Evolutionary conservation across 2,888 invertebrate genomes (phyloP).

Genomic region (Plutella xylostella): DNA sequence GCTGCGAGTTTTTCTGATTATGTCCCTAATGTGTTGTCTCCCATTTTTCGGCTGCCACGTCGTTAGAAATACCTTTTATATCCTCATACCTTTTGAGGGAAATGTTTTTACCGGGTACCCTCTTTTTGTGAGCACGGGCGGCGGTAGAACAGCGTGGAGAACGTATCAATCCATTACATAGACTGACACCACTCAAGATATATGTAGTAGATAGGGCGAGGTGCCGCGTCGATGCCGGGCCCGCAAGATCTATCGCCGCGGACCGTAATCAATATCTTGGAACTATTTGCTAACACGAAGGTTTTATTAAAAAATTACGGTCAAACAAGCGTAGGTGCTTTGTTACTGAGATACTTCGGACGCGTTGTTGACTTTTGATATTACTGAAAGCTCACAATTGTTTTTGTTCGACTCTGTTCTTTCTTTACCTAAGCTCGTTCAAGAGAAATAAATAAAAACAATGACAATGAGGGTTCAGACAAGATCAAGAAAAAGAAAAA

Average conservation of each 20-base stretch:
- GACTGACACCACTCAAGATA: slow-evolving; percentile 50
- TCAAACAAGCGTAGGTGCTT: neutral
- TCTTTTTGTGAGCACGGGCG: neutral
- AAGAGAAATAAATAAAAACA: too few species aligned
- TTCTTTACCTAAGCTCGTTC: too few species aligned
- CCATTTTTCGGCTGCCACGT: too few species aligned
- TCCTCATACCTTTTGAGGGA: too few species aligned
- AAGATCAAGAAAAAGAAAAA: too few species aligned
- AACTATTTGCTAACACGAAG: slow-evolving; percentile 58
- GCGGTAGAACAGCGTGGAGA: slow-evolving; percentile 25
- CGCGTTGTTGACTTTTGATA: neutral
- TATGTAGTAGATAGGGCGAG: slow-evolving; percentile 38
- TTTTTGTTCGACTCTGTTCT: too few species aligned
- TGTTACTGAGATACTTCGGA: neutral
- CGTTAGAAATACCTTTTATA: too few species aligned
- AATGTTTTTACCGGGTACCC: neutral
- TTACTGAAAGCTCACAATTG: too few species aligned
- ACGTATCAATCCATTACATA: slow-evolving; percentile 65
- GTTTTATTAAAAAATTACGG: slow-evolving; percentile 52
- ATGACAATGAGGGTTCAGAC: too few species aligned
- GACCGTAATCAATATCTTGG: slow-evolving; percentile 53
- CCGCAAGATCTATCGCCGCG: slow-evolving; percentile 42
- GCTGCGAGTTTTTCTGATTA: too few species aligned
- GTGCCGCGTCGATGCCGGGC: neutral
- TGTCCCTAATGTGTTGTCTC: too few species aligned